phyloP scores from a whole-genome alignment of 2,797 vertebrate genomes.

The Hephaestus fuliginosus region DNA sequence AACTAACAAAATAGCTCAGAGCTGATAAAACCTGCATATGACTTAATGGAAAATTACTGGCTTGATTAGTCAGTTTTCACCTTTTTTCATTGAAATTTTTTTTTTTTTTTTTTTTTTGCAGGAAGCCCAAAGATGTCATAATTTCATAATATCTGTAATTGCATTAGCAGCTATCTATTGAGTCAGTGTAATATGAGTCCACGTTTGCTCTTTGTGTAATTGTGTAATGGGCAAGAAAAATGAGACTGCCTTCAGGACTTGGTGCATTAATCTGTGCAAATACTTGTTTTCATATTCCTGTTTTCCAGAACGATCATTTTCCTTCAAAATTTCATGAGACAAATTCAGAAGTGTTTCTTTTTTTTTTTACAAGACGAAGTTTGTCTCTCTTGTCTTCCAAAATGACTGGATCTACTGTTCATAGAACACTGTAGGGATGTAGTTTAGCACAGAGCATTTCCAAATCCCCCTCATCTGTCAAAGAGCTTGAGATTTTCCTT shows the following conservation, averaged over 20 bases:
- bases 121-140: conserved; percentile 22
- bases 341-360: not conserved
- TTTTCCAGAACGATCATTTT: conserved; percentile 35
- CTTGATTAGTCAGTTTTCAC: not conserved
- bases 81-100: conserved; percentile 1
- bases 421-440: conserved; percentile 34
- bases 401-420: conserved; percentile 26
- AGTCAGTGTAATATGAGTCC: not conserved
- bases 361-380: conserved; percentile 16
- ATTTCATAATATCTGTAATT: conserved; percentile 9
- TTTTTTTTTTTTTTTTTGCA: not conserved
- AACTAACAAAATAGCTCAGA: not conserved
- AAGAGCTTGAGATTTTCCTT: conserved; percentile 29
- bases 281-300: conserved; percentile 15
- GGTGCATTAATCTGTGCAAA: conserved; percentile 2
- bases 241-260: conserved; percentile 4
- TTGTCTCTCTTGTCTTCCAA: conserved; percentile 20
- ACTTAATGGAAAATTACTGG: not conserved
- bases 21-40: not conserved
- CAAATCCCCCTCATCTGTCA: conserved; percentile 45
- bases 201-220: conserved; percentile 13
- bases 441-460: conserved; percentile 22
- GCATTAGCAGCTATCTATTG: not conserved
- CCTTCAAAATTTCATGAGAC: conserved; percentile 15
- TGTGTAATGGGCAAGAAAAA: conserved; percentile 12